Base-by-base conservation (phyloP, 2,888 invertebrate genomes). In the Drosophila tanythrix region DNA sequence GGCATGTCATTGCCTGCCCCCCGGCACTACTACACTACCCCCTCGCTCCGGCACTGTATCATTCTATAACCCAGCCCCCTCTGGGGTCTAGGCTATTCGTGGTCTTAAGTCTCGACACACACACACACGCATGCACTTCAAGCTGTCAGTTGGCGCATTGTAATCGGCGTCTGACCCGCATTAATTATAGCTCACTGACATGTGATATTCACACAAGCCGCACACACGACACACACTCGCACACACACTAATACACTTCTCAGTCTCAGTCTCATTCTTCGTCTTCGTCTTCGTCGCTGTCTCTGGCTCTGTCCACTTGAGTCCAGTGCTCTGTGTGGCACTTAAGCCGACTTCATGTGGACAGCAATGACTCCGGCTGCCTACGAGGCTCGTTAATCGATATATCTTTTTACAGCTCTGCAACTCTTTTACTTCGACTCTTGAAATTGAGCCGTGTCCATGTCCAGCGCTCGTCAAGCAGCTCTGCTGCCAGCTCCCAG, bases 111-210 rank as follows among this genome's bases (percentile, higher is more conserved):
- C 56, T 79, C 70, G 70, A 70, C 77, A 69, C 70, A 79, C 81
- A 82, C 27, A 70, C 77, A 69, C 60, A 79, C 81, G 80, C 71
- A 74, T 81, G 78, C 89, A 87, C 85, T 86, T 84, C 73, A 89
- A 74, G 85, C 85, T 86, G 89, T 86, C 85, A 86, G 89, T 79
- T 82, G 83, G 88, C 82, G 88, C 87, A 89, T 88, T 88, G 90
- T 89, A 89, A 87, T 89, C 90, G 87, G 88, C 84, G 82, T 86
- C 90, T 88, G 87, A 89, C 90, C 87, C 87, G 87, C 88, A 89
- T 88, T 88, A 88, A 88, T 88, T 88, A 88, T 89, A 88, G 81
- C 89, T 87, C 85, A 86, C 85, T 89, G 85, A 89, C 85, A 86
- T 86, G 84, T 89, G 85, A 86, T 86, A 86, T 89, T 86, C 85